A percentile compares a stretch with the other conserved stretches of the same genome.
Evolutionary conservation across 1,140 invertebrate genomes (phyloP).

Genomic region (Hylaeus volcanicus): DNA sequence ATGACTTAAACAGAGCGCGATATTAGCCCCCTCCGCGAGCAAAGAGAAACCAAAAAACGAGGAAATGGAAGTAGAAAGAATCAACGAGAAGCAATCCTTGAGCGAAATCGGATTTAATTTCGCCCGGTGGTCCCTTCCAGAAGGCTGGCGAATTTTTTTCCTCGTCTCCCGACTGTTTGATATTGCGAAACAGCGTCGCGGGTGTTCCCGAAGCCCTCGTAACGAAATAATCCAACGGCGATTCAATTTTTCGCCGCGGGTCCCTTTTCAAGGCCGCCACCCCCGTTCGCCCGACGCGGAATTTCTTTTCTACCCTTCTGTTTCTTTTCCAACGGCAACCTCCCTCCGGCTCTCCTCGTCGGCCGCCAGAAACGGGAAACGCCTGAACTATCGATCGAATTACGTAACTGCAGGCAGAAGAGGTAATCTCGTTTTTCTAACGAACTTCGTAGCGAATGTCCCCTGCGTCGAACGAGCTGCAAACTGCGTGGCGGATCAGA

Average conservation of each 20-base stretch:
- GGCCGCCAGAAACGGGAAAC: constrained; percentile 61
- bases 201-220: neutral
- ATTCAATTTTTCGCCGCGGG: constrained; percentile 10
- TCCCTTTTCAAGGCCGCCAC: constrained; percentile 27
- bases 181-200: constrained; percentile 1
- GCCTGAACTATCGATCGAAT: constrained; percentile 68
- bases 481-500: neutral
- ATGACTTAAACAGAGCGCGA: constrained; percentile 19
- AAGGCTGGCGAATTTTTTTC: constrained; percentile 2
- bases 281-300: neutral
- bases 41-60: no score
- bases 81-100: neutral
- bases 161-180: neutral
- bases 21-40: neutral
- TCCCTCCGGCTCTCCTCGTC: constrained; percentile 28
- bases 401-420: constrained; percentile 56
- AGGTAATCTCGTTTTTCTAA: constrained; percentile 67
- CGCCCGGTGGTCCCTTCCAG: neutral
- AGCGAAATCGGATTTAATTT: constrained; percentile 35
- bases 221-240: constrained; percentile 11
- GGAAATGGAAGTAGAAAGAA: no score
- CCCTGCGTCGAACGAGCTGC: neutral
- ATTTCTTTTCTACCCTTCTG: constrained; percentile 15
- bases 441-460: constrained; percentile 57
- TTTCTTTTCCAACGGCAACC: neutral